These are phyloP conservation scores for Polyergus mexicanus DNA, from an alignment of 1,140 invertebrate genomes.

Conservation along the genomic window DNA sequence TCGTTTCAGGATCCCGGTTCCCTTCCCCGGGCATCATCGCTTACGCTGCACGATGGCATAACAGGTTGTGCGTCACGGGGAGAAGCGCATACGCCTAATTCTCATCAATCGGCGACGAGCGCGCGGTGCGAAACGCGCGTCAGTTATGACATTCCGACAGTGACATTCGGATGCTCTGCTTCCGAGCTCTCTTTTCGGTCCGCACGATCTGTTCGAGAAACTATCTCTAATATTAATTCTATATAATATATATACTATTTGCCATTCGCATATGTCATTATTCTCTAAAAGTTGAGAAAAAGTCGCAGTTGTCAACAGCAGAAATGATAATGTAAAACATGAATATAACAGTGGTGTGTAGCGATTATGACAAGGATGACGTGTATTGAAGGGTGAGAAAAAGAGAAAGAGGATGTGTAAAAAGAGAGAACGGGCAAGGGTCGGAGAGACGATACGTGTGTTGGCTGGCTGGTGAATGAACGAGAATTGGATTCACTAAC, in stretches of 20 bases:
- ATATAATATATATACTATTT: no score
- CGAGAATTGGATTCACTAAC: slow-evolving; percentile 73
- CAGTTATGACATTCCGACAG: slow-evolving; percentile 21
- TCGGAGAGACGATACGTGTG: slow-evolving; percentile 41
- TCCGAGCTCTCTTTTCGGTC: not conserved
- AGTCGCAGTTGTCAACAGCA: not conserved
- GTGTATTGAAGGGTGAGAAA: slow-evolving; percentile 31
- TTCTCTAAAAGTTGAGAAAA: not conserved
- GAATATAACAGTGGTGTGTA: slow-evolving; percentile 26
- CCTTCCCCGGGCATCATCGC: not conserved
- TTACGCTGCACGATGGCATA: slow-evolving; percentile 11
- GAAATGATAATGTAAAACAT: slow-evolving; percentile 29
- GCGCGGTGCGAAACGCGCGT: slow-evolving; percentile 28
- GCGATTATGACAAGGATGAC: slow-evolving; percentile 50
- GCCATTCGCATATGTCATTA: not conserved
- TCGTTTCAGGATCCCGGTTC: slow-evolving; percentile 4
- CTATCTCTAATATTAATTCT: not conserved
- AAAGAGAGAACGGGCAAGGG: slow-evolving; percentile 39
- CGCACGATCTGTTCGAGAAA: not conserved
- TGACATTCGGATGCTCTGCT: not conserved
- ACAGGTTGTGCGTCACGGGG: slow-evolving; percentile 47
- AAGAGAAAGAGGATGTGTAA: slow-evolving; percentile 28
- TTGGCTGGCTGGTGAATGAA: slow-evolving; percentile 72
- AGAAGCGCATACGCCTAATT: slow-evolving; percentile 43
- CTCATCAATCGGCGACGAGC: slow-evolving; percentile 34